phyloP scores from a whole-genome alignment of 2,113 vertebrate species.

The Oreochromis tanganicae region DNA sequence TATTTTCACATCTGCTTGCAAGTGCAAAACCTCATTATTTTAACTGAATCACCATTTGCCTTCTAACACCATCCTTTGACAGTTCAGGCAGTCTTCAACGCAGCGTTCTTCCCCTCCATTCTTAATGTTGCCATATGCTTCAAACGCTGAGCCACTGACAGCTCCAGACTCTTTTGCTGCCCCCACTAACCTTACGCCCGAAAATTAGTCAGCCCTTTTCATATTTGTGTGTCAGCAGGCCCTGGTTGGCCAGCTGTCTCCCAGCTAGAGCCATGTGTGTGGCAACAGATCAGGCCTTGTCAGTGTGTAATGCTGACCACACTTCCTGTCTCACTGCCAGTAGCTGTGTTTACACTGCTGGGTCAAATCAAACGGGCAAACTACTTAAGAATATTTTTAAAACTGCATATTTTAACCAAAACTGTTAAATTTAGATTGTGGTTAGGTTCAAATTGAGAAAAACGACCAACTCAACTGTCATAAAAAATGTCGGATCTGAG shows the following conservation, averaged over 20 bases:
- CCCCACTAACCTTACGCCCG: slow-evolving; percentile 4
- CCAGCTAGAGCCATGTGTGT: slow-evolving; percentile 70
- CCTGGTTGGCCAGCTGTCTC: slow-evolving; percentile 63
- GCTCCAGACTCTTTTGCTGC: background rate
- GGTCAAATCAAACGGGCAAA: background rate
- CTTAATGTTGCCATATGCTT: background rate
- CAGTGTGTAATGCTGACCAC: slow-evolving; percentile 52
- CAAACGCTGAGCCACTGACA: background rate
- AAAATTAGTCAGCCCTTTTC: slow-evolving; percentile 74
- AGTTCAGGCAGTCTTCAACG: background rate
- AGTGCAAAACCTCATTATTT: background rate
- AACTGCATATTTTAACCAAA: background rate
- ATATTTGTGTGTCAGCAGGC: slow-evolving; percentile 68
- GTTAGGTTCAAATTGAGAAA: background rate
- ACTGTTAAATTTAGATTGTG: background rate
- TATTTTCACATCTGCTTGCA: background rate
- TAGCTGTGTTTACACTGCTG: slow-evolving; percentile 25
- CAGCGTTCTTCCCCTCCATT: background rate
- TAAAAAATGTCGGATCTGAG: background rate
- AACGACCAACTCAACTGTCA: background rate
- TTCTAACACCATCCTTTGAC: background rate
- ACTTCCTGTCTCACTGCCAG: slow-evolving; percentile 65
- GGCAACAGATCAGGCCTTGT: slow-evolving; percentile 65
- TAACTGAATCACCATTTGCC: background rate
- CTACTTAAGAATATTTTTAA: background rate